Conservation (phyloP, 2,797 vertebrate genomes). For the Cynodonichthys magdalenae region DNA sequence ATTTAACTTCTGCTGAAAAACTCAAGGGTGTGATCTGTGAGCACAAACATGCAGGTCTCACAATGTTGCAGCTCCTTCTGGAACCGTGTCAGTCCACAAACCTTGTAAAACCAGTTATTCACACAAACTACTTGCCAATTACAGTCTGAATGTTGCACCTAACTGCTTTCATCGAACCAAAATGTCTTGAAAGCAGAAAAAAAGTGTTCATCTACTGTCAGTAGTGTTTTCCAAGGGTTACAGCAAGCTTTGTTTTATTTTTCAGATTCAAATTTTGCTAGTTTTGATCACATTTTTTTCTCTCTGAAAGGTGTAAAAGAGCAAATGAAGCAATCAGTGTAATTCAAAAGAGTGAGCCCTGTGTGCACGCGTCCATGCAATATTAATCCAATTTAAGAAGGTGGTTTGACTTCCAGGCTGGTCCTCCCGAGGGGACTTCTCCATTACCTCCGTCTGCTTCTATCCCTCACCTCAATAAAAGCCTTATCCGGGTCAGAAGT, state of each 20-base stretch:
- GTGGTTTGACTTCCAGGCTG: conserved; percentile 65
- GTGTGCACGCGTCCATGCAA: conserved; percentile 62
- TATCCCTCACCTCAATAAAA: conserved; percentile 58
- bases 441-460: conserved; percentile 70
- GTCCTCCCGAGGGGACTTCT: conserved; percentile 59
- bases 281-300: conserved; percentile 38
- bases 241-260: conserved; percentile 45
- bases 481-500: conserved; percentile 47
- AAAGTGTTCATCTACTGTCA: conserved; percentile 6
- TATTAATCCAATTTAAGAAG: conserved; percentile 77
- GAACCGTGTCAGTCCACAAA: conserved; percentile 16
- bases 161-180: conserved; percentile 5
- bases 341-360: conserved; percentile 36
- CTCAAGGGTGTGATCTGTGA: background rate
- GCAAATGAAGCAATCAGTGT: conserved; percentile 62
- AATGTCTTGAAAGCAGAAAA: conserved; percentile 18
- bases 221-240: conserved; percentile 24
- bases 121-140: conserved; percentile 34
- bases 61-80: conserved; percentile 4
- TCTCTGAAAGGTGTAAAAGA: conserved; percentile 55
- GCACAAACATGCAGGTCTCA: conserved; percentile 3
- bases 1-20: conserved; percentile 1
- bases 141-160: conserved; percentile 13
- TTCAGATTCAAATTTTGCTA: conserved; percentile 12
- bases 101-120: conserved; percentile 32